A percentile compares a stretch with the other conserved stretches of the same genome.
Evolutionary conservation across 1,140 invertebrate species (phyloP).

Genomic region (Anastrepha ludens): DNA sequence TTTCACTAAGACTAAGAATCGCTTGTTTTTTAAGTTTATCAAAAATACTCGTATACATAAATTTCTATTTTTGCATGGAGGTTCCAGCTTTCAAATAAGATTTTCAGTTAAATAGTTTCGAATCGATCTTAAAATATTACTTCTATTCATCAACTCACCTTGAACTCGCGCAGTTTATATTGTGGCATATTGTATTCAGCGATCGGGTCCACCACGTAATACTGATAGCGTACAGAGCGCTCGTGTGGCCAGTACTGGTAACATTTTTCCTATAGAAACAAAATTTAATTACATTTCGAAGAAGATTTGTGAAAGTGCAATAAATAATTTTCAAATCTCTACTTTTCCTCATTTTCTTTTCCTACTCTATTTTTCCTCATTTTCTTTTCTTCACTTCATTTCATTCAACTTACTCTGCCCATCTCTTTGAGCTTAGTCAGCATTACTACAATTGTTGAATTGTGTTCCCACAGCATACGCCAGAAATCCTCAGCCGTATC

Average conservation of each 20-base stretch:
- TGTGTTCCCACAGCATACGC: conserved; percentile 99
- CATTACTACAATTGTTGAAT: conserved; percentile 99
- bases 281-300: not conserved
- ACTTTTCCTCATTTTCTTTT: no score
- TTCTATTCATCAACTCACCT: conserved; percentile 76
- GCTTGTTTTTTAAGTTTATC: no score
- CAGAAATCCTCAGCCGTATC: conserved; percentile 99
- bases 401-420: conserved; percentile 84
- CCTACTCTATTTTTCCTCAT: no score
- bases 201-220: conserved; percentile 98
- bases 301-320: not conserved
- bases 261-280: conserved; percentile 89
- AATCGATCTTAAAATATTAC: not conserved
- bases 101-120: not conserved
- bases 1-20: no score
- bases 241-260: conserved; percentile 99
- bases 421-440: conserved; percentile 98
- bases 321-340: no score
- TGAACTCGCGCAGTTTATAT: conserved; percentile 98
- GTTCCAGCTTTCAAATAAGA: not conserved
- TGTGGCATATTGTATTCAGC: conserved; percentile 99
- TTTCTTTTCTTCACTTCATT: not conserved
- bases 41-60: not conserved
- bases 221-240: conserved; percentile 95
- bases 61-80: no score